Percentiles rank a stretch among this genome's conserved stretches.
These are phyloP conservation scores for Leptopilina clavipes DNA, from an alignment of 1,140 invertebrate species.

Conservation along the genomic window DNA sequence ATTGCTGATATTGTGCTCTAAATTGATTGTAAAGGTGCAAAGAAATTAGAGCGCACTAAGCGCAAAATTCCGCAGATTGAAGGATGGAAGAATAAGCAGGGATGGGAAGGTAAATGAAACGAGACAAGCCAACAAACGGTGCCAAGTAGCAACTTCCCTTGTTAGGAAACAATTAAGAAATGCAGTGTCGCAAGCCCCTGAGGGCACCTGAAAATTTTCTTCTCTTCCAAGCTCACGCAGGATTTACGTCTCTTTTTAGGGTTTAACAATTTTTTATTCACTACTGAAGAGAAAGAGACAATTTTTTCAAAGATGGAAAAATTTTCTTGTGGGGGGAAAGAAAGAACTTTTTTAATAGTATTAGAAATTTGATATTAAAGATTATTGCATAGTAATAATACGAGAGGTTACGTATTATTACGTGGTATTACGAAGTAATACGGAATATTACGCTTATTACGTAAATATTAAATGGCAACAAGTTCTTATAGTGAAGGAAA, in stretches of 20 bases:
- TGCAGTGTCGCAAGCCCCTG: conserved; percentile 56
- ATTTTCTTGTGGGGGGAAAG: no score
- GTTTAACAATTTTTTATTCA: no score
- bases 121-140: conserved; percentile 63
- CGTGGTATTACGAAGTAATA: no score
- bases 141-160: conserved; percentile 67
- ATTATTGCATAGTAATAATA: no score
- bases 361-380: no score
- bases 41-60: conserved; percentile 5
- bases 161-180: conserved; percentile 69
- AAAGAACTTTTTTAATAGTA: no score
- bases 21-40: background rate
- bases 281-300: background rate
- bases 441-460: no score
- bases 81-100: no score
- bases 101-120: conserved; percentile 31
- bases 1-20: background rate
- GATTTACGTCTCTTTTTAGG: background rate
- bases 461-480: no score
- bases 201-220: conserved; percentile 10
- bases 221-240: background rate
- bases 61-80: background rate
- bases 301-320: no score
- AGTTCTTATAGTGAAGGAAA: background rate
- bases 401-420: no score